Conservation (phyloP, 2,113 vertebrate species). For the Urocolius indicus region DNA sequence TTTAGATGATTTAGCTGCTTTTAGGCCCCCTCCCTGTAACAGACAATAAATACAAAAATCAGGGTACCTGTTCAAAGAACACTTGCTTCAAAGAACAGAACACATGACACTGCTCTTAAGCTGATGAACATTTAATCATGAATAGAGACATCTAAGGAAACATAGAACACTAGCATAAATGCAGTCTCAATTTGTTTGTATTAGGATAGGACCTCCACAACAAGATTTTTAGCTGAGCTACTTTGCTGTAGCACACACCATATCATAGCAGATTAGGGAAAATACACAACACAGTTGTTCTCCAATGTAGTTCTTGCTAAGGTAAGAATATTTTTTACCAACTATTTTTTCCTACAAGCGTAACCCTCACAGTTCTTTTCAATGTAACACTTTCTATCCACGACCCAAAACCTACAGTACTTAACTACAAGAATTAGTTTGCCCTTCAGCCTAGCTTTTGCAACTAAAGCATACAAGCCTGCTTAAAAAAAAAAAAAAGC, state of each 20-base stretch:
- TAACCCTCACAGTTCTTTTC: neutral
- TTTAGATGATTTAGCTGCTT: slow-evolving; percentile 79
- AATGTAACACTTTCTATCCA: neutral
- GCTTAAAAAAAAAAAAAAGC: neutral
- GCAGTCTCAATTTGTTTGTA: neutral
- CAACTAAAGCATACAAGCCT: neutral
- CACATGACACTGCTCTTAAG: neutral
- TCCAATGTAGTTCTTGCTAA: neutral
- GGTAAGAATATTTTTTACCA: neutral
- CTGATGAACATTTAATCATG: neutral
- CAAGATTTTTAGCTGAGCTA: neutral
- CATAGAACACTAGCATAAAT: neutral
- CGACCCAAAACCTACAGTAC: neutral
- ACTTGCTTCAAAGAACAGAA: neutral
- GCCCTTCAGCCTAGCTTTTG: neutral
- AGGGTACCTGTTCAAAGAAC: neutral
- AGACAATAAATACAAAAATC: slow-evolving; percentile 49
- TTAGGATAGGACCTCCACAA: neutral
- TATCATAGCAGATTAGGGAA: neutral
- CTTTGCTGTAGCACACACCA: neutral
- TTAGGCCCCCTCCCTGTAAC: slow-evolving; percentile 73
- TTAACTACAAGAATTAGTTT: neutral
- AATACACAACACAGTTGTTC: neutral
- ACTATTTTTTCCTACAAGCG: neutral
- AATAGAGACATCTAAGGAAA: neutral